Evolutionary conservation across 2,888 invertebrate species (phyloP), one percentile per base, ranked within the genome.

Genomic region (Drosophila anceps): DNA sequence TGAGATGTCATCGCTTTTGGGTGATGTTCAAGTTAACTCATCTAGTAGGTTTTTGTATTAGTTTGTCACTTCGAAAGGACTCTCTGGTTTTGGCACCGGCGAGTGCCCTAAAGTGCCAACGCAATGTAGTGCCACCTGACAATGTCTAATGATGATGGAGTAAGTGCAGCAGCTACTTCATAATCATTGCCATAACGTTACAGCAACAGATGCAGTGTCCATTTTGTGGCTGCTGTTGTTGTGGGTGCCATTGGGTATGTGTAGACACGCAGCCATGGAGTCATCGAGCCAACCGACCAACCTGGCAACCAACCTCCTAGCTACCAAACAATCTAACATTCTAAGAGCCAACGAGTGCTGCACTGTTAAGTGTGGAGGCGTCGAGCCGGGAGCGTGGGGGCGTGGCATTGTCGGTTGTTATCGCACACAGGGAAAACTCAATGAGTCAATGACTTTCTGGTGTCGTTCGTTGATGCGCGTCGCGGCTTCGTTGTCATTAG

Each of bases 361-460:
- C 64, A 69, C 61, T 62, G 68, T 65, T 62, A 41, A 71, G 75
- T 78, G 79, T 61, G 58, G 8, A 55, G 66, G 20, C 33, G 50
- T 46, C 12, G 8, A 35, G 35, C 24, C 10, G 41, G 33, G 46
- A 48, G 58, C 24, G 58, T 18, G 65, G 51, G 24, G 66, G 66
- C 51, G 69, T 59, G 74, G 67, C 65, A 61, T 62, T 72, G 39
- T 64, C 77, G 60, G 67, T 72, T 72, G 79, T 79, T 78, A 68
- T 74, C 72, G 59, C 67, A 69, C 37, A 73, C 72, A 61, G 69
- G 61, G 53, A 80, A 70, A 83, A 83, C 84, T 85, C 84, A 85
- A 85, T 79, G 84, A 85, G 84, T 85, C 84, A 85, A 85, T 85
- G 84, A 85, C 84, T 88, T 85, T 85, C 73, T 85, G 88, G 88